Evolutionary conservation across 2,113 vertebrate genomes (phyloP).

Genomic region (Muscicapa adusta): DNA sequence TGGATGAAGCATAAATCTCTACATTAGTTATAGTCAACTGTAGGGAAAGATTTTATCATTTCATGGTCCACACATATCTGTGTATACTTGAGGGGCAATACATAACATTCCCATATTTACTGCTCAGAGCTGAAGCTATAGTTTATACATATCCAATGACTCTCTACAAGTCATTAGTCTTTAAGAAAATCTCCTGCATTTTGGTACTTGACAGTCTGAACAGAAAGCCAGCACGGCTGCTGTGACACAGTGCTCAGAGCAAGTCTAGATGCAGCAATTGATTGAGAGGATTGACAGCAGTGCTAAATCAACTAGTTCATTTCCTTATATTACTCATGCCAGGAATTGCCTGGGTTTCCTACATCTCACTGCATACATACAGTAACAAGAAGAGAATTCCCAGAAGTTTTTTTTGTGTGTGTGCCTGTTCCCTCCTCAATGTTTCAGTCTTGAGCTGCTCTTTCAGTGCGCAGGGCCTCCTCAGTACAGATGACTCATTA

Average conservation of each 20-base stretch:
- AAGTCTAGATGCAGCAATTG: neutral
- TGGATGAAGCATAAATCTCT: neutral
- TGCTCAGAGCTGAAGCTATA: neutral
- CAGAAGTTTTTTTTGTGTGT: neutral
- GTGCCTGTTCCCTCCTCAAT: neutral
- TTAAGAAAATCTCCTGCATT: neutral
- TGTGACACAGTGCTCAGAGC: neutral
- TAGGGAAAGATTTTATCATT: neutral
- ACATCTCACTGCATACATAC: neutral
- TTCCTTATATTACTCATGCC: neutral
- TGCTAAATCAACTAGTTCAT: neutral
- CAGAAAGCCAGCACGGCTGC: neutral
- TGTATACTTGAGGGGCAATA: neutral
- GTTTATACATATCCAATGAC: neutral
- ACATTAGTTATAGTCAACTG: neutral
- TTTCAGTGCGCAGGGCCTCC: neutral
- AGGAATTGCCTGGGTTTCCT: neutral
- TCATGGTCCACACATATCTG: neutral
- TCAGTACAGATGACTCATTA: neutral
- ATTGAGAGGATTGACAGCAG: neutral
- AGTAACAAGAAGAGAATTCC: neutral
- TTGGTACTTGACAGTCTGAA: neutral
- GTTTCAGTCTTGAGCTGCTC: neutral
- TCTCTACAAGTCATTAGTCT: neutral
- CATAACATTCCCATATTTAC: neutral